Evolutionary conservation across 2,797 vertebrate genomes (phyloP).

Genomic region (Paguma larvata): DNA sequence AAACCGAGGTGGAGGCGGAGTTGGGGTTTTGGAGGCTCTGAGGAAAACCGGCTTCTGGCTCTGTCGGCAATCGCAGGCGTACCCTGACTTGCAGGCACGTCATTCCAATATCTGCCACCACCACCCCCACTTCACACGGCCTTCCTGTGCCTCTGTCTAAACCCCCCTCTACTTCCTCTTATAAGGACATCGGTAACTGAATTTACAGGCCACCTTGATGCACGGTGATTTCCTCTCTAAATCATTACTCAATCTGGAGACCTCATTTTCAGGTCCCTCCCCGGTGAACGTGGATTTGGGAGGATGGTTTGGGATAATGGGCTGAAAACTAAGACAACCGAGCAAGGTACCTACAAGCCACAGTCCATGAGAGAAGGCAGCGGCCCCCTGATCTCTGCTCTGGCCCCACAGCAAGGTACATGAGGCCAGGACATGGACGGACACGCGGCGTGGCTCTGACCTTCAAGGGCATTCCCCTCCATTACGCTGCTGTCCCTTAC

Average conservation of each 20-base stretch:
- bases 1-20: neutral
- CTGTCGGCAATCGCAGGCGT: accelerated
- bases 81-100: accelerated
- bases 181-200: neutral
- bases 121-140: accelerated
- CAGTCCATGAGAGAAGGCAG: neutral
- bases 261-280: neutral
- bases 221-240: neutral
- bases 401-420: too few relatives aligned
- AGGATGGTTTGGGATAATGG: too few relatives aligned
- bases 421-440: accelerated
- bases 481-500: neutral
- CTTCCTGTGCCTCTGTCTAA: neutral
- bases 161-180: neutral
- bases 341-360: neutral
- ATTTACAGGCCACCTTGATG: neutral
- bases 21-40: too few relatives aligned
- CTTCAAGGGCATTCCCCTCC: neutral
- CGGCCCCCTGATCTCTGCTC: neutral
- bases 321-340: neutral
- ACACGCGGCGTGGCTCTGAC: neutral
- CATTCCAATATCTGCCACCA: too few relatives aligned
- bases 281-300: neutral
- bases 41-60: neutral
- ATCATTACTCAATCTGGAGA: neutral